These are phyloP conservation scores for Drosophila chauvacae DNA, from an alignment of 1,140 invertebrate species.

Conservation along the genomic window DNA sequence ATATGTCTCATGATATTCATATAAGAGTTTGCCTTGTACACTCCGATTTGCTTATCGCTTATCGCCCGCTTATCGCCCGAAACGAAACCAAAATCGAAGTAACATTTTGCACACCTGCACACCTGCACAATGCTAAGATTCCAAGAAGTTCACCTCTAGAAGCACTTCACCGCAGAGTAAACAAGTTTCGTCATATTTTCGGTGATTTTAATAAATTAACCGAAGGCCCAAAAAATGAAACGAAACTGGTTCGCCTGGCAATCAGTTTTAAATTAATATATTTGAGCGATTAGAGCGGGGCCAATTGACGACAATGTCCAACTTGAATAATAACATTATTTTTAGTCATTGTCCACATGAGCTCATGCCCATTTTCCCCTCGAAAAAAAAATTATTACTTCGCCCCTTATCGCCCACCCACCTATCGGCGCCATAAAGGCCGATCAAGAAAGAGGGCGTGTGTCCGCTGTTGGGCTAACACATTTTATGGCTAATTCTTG, in stretches of 20 bases:
- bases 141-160: conserved; percentile 21
- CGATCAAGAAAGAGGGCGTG: conserved; percentile 56
- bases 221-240: conserved; percentile 7
- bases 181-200: conserved; percentile 66
- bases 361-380: conserved; percentile 50
- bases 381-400: background rate
- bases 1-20: conserved; percentile 67
- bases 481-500: conserved; percentile 46
- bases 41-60: conserved; percentile 56
- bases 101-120: conserved; percentile 66
- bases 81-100: conserved; percentile 19
- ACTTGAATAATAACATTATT: conserved; percentile 62
- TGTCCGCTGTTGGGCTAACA: conserved; percentile 10
- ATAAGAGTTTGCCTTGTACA: conserved; percentile 45
- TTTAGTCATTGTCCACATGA: conserved; percentile 71
- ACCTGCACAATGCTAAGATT: conserved; percentile 48
- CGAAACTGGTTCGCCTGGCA: conserved; percentile 31
- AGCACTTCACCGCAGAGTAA: conserved; percentile 29
- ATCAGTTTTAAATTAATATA: conserved; percentile 77
- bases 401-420: conserved; percentile 23
- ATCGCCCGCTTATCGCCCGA: conserved; percentile 36
- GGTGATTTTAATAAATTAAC: conserved; percentile 71
- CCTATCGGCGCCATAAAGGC: conserved; percentile 34
- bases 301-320: conserved; percentile 63
- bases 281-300: conserved; percentile 33